These are phyloP conservation scores for Megastigmus dorsalis DNA, from an alignment of 2,888 invertebrate genomes.

Conservation along the genomic window DNA sequence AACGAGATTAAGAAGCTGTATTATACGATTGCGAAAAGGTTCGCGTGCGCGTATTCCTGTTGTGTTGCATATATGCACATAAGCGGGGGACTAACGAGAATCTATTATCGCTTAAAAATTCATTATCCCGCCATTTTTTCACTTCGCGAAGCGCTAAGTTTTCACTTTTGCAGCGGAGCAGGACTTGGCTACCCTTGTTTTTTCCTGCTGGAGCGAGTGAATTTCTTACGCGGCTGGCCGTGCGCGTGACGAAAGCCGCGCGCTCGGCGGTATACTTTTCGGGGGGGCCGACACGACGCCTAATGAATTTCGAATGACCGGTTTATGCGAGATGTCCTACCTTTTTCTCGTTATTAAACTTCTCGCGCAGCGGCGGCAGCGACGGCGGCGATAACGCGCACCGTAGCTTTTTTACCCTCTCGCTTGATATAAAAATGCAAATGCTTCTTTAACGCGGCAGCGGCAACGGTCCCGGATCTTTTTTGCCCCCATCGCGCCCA, in stretches of 20 bases:
- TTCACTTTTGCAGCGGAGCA: constrained; percentile 19
- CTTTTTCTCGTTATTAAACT: constrained; percentile 54
- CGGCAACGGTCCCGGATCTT: constrained; percentile 31
- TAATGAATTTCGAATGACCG: constrained; percentile 70
- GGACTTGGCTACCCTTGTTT: background rate
- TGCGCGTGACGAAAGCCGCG: constrained; percentile 18
- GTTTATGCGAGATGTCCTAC: constrained; percentile 40
- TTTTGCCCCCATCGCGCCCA: constrained; percentile 25
- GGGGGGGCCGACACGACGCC: constrained; percentile 61
- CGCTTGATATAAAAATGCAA: constrained; percentile 61
- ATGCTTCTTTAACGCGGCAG: constrained; percentile 54
- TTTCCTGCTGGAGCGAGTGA: background rate
- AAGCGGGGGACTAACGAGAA: constrained; percentile 42
- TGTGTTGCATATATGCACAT: no score
- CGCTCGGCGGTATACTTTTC: constrained; percentile 46
- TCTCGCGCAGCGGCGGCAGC: no score
- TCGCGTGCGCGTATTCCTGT: no score
- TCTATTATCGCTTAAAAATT: constrained; percentile 23
- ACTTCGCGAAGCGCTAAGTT: constrained; percentile 14
- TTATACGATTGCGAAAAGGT: background rate
- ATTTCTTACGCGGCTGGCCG: no score
- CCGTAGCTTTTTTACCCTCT: constrained; percentile 39
- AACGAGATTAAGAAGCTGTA: background rate
- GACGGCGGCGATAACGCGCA: constrained; percentile 34
- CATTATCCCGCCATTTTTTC: constrained; percentile 20